Base-by-base conservation (phyloP, 2,113 vertebrate species). In the Dissostichus mawsoni region DNA sequence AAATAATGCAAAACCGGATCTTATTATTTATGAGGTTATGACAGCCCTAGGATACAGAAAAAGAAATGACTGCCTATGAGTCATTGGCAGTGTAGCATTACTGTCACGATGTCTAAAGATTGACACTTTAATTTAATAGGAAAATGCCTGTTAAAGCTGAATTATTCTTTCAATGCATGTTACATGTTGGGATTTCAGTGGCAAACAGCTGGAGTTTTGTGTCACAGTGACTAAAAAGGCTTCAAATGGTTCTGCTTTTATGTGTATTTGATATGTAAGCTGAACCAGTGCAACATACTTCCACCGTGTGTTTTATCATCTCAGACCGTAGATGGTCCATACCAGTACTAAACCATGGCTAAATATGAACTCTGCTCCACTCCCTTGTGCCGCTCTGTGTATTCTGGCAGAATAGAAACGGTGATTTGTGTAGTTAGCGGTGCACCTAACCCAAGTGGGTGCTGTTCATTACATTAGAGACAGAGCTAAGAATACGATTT, bases 1-100 rank as follows among this genome's bases (percentile, higher is more conserved):
- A 83, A 87, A 84, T 80, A 76, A 87, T 79, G 52, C 75, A 85
- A 52, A 78, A 75, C 18, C 51, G 65, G 9, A 48, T 67, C 57
- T 73, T 74, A 69, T 77, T 86, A 80, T 84, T 84, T 58, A 82
- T 83, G 65, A 84, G 14, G 62, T 47, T 18, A 17, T 29, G 65
- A 61, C 44, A 62, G 55, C 8, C 4, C 4, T 13, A 51, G 16
- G 16, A 36, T 53, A 58, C 11, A 63, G 59, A 77, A 61, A 73
- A 63, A 56, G 2, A 66, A 41, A 65, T 61, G 53, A 18, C 18
- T 65, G 7, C 13, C 17, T 36, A 6, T 68, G 55, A 63, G 47
- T 47, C 11, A 29, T 1, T 16, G 33, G 16, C 8, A 16, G 16
- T 50, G 20, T 52, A 63, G 45, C 17, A 3, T 63, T 67, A 3